Base-by-base conservation (phyloP, 1,140 invertebrate genomes). In the Colletes gigas region DNA sequence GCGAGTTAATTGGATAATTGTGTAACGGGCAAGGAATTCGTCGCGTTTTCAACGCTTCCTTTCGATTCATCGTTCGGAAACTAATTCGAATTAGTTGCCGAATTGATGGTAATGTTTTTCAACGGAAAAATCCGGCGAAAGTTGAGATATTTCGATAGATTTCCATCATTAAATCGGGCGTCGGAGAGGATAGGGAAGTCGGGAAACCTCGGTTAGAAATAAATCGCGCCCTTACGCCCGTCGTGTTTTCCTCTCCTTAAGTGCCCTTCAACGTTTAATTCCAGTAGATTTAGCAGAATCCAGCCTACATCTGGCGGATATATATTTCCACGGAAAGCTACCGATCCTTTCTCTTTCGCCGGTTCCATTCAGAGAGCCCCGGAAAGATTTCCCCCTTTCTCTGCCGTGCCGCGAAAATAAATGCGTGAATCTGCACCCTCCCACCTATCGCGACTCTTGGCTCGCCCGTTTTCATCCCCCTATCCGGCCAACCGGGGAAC, bases 231-330 rank as follows among this genome's bases (percentile, higher is more conserved):
- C 55, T 55, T 82, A 86, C 71, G 83, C 17, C 55, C 62, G 39
- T 79, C 69, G 59, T 60, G 80, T 83, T 85, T 76, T 41, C 81
- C 68, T 67, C 72, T 79, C 57, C 69, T 83, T 74, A 70, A 87
- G 77, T 83, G 81, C 83, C 84, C 68, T 72, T 78, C 76, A 75
- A 77, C 85, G 74, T 86, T 87, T 82, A 86, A 87, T 87, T 87
- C 85, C 78, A 19, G n/a, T 87, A 84, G 85, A 87, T 87, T 87
- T 87, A 87, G 75, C 86, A 82, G 82, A 68, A 82, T 82, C 50
- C 68, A 84, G 78, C 55, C 82, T 84, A 84, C 70, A 84, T 59
- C 71, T 74, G n/a, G 4, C 57, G 59, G 66, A 84, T 78, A 70
- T 87, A 86, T 76, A 84, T 86, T 85, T 86, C 65, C 67, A 21